Evolutionary conservation across 2,888 invertebrate species (phyloP).

Genomic region (Lagria hirta): DNA sequence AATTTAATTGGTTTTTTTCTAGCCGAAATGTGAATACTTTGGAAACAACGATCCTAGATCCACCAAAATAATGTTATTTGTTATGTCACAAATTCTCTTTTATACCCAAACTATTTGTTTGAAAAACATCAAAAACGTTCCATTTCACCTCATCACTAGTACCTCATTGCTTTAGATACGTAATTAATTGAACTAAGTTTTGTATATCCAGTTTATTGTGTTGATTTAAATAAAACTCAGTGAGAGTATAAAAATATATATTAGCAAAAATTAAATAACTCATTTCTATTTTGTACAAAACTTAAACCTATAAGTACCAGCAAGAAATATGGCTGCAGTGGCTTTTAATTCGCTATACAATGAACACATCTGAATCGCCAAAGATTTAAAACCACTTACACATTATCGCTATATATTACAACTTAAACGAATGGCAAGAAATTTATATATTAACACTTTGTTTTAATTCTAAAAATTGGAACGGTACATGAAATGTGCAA

Average conservation of each 20-base stretch:
- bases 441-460: constrained; percentile 54
- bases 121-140: no score
- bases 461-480: constrained; percentile 78
- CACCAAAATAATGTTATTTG: not conserved
- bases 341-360: constrained; percentile 22
- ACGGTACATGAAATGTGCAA: constrained; percentile 74
- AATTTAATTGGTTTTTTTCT: no score
- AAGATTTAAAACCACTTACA: constrained; percentile 16
- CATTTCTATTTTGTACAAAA: constrained; percentile 22
- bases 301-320: constrained; percentile 13
- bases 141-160: no score
- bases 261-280: constrained; percentile 17
- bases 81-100: not conserved
- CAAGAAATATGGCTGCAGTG: constrained; percentile 10
- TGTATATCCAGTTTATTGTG: no score
- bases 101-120: no score
- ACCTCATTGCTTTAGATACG: no score
- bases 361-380: constrained; percentile 20
- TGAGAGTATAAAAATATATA: constrained; percentile 18
- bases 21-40: no score
- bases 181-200: no score
- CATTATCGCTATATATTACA: constrained; percentile 20
- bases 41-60: no score
- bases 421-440: constrained; percentile 31
- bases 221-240: constrained; percentile 12